Percentiles rank a stretch among this genome's conserved stretches.
These are phyloP conservation scores for Heliornis fulica DNA, from an alignment of 2,113 vertebrate genomes.

Conservation along the genomic window DNA sequence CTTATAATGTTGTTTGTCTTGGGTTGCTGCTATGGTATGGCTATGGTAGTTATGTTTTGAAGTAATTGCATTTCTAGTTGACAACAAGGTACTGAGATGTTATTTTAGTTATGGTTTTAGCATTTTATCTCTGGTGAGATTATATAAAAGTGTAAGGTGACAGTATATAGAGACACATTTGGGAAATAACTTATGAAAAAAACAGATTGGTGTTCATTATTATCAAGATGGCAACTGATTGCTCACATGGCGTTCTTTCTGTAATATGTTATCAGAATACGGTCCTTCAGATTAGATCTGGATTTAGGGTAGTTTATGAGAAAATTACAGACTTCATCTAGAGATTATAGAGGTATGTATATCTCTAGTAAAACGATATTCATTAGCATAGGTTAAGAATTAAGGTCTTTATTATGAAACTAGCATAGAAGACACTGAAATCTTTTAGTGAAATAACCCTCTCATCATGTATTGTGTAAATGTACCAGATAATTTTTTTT, in stretches of 20 bases:
- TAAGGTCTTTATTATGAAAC: not conserved
- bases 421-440: not conserved
- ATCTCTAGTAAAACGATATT: not conserved
- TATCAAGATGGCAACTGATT: not conserved
- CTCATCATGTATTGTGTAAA: not conserved
- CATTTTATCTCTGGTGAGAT: not conserved
- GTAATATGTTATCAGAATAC: not conserved
- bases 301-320: not conserved
- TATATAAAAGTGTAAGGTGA: not conserved
- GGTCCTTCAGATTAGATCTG: not conserved
- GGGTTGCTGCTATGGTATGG: not conserved
- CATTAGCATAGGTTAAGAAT: not conserved
- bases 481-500: not conserved
- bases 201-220: not conserved
- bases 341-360: not conserved
- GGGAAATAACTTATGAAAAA: not conserved
- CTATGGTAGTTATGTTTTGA: not conserved
- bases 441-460: not conserved
- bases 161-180: not conserved
- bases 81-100: not conserved
- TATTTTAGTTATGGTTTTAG: not conserved
- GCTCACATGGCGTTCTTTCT: not conserved
- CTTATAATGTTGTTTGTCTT: not conserved
- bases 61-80: not conserved
- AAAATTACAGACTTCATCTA: not conserved